Evolutionary conservation across 2,888 invertebrate genomes (phyloP).

Genomic region (Scaptomyza tumidula): DNA sequence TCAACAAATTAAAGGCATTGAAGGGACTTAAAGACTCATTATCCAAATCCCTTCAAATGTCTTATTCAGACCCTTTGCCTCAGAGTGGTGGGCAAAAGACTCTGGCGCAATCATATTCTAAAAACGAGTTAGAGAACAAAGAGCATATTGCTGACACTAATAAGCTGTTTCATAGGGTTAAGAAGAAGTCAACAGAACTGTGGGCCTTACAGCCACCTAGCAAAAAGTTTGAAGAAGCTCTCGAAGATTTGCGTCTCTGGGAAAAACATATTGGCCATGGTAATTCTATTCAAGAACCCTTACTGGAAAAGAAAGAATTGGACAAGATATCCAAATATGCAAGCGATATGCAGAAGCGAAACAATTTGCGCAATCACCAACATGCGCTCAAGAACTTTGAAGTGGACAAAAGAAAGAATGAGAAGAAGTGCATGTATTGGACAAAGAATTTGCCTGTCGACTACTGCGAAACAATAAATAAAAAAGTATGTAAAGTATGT

Average conservation of each 20-base stretch:
- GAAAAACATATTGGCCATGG: not conserved
- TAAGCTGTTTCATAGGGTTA: not conserved
- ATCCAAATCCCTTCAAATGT: not conserved
- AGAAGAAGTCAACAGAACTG: not conserved
- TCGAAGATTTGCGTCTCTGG: not conserved
- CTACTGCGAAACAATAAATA: no score
- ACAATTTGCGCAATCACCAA: conserved; percentile 13
- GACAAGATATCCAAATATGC: conserved; percentile 1
- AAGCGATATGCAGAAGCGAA: conserved; percentile 4
- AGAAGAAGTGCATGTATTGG: not conserved
- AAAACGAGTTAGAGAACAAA: not conserved
- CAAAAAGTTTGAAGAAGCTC: not conserved
- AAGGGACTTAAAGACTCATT: not conserved
- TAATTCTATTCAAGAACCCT: no score
- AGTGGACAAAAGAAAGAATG: not conserved
- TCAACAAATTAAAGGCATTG: not conserved
- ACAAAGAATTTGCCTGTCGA: not conserved
- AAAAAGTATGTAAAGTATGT: not conserved
- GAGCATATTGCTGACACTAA: not conserved
- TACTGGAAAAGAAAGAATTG: not conserved
- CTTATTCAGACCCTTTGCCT: no score
- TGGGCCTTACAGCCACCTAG: conserved; percentile 5
- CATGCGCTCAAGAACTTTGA: not conserved
- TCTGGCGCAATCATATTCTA: no score
- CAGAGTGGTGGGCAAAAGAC: not conserved